Evolutionary conservation across 2,113 vertebrate genomes (phyloP), one percentile per base, ranked within the genome.

Genomic region (Trogon melanurus): DNA sequence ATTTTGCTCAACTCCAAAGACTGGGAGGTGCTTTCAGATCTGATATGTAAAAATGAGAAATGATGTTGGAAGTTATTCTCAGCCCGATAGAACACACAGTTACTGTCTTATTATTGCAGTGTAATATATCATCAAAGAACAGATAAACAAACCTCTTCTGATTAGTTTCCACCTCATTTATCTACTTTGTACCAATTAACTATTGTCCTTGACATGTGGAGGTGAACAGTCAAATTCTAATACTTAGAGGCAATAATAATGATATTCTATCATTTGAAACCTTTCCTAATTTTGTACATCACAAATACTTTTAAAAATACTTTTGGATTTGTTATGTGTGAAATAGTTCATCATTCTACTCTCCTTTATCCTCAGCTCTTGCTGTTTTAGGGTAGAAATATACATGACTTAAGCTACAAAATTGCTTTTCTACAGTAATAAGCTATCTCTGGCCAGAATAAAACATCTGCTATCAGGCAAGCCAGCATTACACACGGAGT

Each of bases 111-210:
- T 92, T 96, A 96, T 95, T 96, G 90, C 91, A 76, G 84, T 54
- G 62, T 88, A 96, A 96, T 97, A 94, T 76, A 97, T 97, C 93
- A 96, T 96, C 83, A 92, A 96, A 93, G 86, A 94, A 76, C 81
- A 96, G 94, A 96, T 96, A 97, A 97, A 96, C 95, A 97, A 97
- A 95, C 87, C 81, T 92, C 67, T 96, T 93, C 91, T 94, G 95
- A 96, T 95, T 95, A 94, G 81, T 95, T 97, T 95, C 81, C 92
- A 93, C 84, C 94, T 96, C 96, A 96, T 97, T 97, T 96, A 94
- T 97, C 95, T 96, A 79, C 72, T 96, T 94, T 67, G 79, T 88
- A 91, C 78, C 75, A 95, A 96, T 97, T 97, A 97, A 93, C 81
- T 84, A 54, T 88, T 97, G 92, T 92, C 95, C 93, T 94, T 97